Percentiles rank a stretch among this genome's conserved stretches.
phyloP scores from a whole-genome alignment of 2,113 vertebrate genomes.

The Cnemophilus loriae region DNA sequence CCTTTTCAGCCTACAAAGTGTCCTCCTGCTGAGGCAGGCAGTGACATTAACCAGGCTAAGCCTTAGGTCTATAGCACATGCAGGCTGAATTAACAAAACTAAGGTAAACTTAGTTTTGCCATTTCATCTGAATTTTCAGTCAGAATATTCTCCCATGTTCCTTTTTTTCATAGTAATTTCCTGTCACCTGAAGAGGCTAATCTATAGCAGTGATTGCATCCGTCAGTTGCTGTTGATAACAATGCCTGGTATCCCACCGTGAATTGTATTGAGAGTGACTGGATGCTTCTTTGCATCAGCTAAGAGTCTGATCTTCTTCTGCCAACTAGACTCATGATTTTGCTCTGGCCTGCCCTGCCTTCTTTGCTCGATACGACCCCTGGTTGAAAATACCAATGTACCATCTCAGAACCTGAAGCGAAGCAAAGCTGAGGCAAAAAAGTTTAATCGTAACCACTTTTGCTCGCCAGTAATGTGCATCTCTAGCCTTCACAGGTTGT shows the following conservation, averaged over 20 bases:
- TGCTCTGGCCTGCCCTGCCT: background rate
- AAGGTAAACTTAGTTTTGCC: background rate
- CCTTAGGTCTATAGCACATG: background rate
- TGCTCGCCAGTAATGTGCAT: background rate
- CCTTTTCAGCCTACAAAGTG: background rate
- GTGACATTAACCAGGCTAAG: background rate
- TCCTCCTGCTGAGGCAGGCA: background rate
- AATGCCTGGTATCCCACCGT: background rate
- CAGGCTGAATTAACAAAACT: background rate
- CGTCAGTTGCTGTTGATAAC: background rate
- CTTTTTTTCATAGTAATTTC: background rate
- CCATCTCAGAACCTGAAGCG: background rate
- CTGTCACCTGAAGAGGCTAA: no score
- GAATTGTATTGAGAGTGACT: background rate
- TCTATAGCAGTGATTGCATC: background rate
- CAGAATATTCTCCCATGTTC: background rate
- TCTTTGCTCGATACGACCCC: background rate
- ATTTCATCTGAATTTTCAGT: background rate
- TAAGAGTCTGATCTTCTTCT: background rate
- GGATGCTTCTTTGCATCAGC: background rate
- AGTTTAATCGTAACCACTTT: background rate
- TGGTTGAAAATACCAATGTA: background rate
- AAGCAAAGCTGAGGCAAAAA: background rate
- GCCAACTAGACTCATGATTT: background rate
- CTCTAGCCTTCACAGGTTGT: background rate